Percentiles rank a stretch among this genome's conserved stretches.
Evolutionary conservation across 1,140 invertebrate genomes (phyloP).

Genomic region (Leptinotarsa lineolata): DNA sequence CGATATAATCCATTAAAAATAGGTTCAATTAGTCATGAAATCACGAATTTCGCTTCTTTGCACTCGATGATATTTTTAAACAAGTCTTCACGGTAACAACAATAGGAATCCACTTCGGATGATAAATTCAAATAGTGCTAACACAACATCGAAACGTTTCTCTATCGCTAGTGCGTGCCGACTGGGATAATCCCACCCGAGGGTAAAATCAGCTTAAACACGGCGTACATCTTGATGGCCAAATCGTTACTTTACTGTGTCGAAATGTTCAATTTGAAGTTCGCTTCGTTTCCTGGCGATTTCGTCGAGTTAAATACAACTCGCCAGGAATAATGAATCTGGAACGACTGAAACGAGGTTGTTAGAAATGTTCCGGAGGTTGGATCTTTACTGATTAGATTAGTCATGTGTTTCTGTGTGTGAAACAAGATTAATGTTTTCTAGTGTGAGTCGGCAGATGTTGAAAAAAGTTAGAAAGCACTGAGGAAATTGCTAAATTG

Average conservation of each 20-base stretch:
- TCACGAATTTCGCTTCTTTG: no score
- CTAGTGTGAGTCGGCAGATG: no score
- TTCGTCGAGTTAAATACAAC: neutral
- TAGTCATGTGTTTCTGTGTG: no score
- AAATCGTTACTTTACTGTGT: conserved; percentile 50
- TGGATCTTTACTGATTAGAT: no score
- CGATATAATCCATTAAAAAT: no score
- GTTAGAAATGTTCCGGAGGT: no score
- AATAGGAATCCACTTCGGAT: neutral
- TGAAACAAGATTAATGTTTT: no score
- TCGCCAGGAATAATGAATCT: neutral
- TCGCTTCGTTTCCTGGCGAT: conserved; percentile 39
- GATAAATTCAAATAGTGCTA: conserved; percentile 21
- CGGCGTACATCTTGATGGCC: conserved; percentile 53
- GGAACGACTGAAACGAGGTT: neutral
- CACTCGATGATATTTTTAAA: no score
- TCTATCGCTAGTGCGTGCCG: conserved; percentile 44
- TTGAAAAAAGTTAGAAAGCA: no score
- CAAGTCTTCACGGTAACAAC: no score
- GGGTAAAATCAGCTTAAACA: conserved; percentile 52
- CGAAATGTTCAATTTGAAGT: conserved; percentile 46
- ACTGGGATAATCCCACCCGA: conserved; percentile 47
- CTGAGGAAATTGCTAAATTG: no score
- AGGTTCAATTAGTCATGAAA: no score
- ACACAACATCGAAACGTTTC: neutral